phyloP scores from a whole-genome alignment of 2,113 vertebrate species.

The Leucoraja erinaceus region DNA sequence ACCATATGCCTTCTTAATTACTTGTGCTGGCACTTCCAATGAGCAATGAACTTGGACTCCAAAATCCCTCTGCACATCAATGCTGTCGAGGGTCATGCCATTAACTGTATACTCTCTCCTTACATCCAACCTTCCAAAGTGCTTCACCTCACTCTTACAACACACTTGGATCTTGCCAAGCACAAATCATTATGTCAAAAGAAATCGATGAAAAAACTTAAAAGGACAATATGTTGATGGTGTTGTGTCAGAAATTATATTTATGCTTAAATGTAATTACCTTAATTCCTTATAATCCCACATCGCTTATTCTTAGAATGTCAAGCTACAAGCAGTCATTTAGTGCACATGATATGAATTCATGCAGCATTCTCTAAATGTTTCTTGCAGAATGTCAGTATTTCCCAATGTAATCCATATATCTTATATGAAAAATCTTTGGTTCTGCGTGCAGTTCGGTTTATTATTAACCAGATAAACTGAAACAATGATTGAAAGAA shows the following conservation, averaged over 20 bases:
- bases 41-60: too few relatives aligned
- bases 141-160: too few relatives aligned
- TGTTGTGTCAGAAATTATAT: background rate
- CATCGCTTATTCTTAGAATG: background rate
- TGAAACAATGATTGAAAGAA: background rate
- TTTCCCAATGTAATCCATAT: background rate
- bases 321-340: background rate
- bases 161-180: too few relatives aligned
- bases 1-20: too few relatives aligned
- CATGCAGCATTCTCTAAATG: too few relatives aligned
- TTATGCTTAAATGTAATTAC: background rate
- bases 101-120: too few relatives aligned
- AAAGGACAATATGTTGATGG: background rate
- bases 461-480: background rate
- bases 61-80: too few relatives aligned
- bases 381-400: too few relatives aligned
- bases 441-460: background rate
- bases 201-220: background rate
- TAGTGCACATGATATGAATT: background rate
- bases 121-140: too few relatives aligned
- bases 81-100: too few relatives aligned
- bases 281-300: background rate
- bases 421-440: background rate
- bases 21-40: too few relatives aligned
- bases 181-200: background rate